These are phyloP conservation scores for Lutjanus erythropterus DNA, from an alignment of 2,113 vertebrate species.

Conservation along the genomic window DNA sequence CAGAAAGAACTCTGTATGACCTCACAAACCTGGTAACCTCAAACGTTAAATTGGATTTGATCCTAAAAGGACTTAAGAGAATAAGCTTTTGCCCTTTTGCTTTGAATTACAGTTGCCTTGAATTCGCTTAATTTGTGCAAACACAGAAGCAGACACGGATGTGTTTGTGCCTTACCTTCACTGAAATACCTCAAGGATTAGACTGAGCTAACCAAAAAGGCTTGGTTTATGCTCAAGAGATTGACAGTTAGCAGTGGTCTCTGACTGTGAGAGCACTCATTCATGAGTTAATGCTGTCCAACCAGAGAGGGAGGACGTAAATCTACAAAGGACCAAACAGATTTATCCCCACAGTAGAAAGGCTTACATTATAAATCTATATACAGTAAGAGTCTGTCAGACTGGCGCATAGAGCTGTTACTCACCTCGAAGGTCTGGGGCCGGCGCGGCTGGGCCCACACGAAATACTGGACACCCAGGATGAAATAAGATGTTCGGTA, in stretches of 20 bases:
- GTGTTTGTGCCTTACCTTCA: constrained; percentile 58
- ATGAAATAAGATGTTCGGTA: constrained; percentile 85
- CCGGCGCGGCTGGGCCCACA: constrained; percentile 57
- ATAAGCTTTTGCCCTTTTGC: constrained; percentile 38
- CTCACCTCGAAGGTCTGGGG: constrained; percentile 76
- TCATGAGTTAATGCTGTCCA: constrained; percentile 71
- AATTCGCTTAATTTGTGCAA: constrained; percentile 63
- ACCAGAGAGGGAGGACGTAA: constrained; percentile 44
- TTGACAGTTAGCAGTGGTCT: constrained; percentile 35
- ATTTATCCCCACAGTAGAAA: constrained; percentile 60
- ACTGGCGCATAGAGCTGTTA: constrained; percentile 38
- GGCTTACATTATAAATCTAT: constrained; percentile 50
- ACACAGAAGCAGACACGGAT: constrained; percentile 54
- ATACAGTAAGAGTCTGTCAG: constrained; percentile 66
- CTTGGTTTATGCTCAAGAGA: constrained; percentile 50
- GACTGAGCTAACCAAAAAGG: constrained; percentile 55
- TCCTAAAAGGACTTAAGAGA: constrained; percentile 36
- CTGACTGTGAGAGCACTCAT: constrained; percentile 63
- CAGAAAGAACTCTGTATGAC: constrained; percentile 13
- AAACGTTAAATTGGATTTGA: constrained; percentile 17
- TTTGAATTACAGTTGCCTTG: constrained; percentile 41
- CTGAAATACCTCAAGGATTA: constrained; percentile 62
- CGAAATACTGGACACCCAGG: constrained; percentile 78
- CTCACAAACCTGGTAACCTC: constrained; percentile 33
- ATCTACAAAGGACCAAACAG: constrained; percentile 51